A percentile compares a stretch with the other conserved stretches of the same genome.
Conservation (phyloP, 2,888 invertebrate species). For the Pristionchus entomophagus region DNA sequence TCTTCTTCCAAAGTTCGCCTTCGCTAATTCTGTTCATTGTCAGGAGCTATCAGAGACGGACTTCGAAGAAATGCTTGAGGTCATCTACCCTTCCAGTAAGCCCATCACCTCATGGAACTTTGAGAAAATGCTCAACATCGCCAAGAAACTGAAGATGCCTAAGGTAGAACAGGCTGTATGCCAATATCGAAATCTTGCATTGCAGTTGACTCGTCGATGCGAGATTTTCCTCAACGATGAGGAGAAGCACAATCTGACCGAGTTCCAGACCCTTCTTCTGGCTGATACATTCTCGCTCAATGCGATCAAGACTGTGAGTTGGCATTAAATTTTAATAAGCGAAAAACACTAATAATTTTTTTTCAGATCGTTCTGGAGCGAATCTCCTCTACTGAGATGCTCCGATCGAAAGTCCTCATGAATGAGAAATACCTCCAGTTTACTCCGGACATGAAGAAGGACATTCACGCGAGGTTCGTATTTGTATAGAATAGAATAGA, state of each 20-base stretch:
- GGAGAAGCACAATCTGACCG: neutral
- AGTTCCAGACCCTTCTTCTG: neutral
- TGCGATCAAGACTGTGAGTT: constrained; percentile 10
- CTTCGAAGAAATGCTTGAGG: neutral
- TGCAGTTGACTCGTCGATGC: neutral
- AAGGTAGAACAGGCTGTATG: neutral
- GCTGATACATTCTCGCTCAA: constrained; percentile 4
- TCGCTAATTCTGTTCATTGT: neutral
- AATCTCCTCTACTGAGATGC: neutral
- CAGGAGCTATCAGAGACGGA: neutral
- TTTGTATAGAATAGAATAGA: too few species aligned
- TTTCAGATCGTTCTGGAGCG: constrained; percentile 14
- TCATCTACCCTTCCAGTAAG: constrained; percentile 6
- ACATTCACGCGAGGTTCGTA: neutral
- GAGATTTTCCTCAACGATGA: constrained; percentile 4
- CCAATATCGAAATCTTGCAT: neutral
- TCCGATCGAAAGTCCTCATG: neutral
- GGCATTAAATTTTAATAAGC: neutral
- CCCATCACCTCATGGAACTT: neutral
- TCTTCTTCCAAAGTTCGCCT: too few species aligned
- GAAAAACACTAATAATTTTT: neutral
- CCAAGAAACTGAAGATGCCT: constrained; percentile 15
- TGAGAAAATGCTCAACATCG: neutral
- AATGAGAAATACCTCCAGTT: neutral
- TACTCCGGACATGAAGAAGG: neutral